phyloP scores from a whole-genome alignment of 1,140 invertebrate species.

The Reticulitermes speratus region DNA sequence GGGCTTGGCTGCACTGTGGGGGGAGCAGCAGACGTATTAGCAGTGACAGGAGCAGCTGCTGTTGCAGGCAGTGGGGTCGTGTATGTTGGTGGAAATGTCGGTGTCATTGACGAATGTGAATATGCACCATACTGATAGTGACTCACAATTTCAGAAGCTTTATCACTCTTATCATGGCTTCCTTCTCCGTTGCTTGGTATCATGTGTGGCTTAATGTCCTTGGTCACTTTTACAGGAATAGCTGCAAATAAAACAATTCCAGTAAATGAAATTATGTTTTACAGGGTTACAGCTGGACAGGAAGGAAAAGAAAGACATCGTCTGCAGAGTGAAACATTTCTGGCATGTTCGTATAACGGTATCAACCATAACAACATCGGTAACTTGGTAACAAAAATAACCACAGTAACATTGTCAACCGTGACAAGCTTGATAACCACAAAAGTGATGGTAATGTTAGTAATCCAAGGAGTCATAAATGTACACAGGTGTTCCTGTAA shows the following conservation, averaged over 20 bases:
- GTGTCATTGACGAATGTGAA: background rate
- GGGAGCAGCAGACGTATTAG: background rate
- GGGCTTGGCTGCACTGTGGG: background rate
- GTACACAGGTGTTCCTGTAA: too few species aligned
- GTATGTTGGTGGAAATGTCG: constrained; percentile 16
- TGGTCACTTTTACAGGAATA: constrained; percentile 33
- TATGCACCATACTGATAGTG: constrained; percentile 21
- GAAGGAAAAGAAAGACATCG: too few species aligned
- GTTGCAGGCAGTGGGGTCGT: background rate
- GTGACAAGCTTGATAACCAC: too few species aligned
- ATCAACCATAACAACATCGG: too few species aligned
- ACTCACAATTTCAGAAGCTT: background rate
- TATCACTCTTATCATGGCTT: background rate
- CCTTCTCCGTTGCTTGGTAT: constrained; percentile 3
- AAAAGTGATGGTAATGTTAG: too few species aligned
- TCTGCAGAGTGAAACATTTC: too few species aligned
- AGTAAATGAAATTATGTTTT: background rate
- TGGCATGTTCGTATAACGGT: too few species aligned
- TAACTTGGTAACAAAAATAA: too few species aligned
- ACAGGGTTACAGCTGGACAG: too few species aligned
- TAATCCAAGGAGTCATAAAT: too few species aligned
- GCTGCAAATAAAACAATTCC: constrained; percentile 25
- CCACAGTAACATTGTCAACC: too few species aligned
- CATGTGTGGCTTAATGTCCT: constrained; percentile 1
- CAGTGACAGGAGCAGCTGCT: background rate